These are phyloP conservation scores for Eulemur mongoz DNA, from an alignment of 2,797 vertebrate genomes.

Conservation along the genomic window DNA sequence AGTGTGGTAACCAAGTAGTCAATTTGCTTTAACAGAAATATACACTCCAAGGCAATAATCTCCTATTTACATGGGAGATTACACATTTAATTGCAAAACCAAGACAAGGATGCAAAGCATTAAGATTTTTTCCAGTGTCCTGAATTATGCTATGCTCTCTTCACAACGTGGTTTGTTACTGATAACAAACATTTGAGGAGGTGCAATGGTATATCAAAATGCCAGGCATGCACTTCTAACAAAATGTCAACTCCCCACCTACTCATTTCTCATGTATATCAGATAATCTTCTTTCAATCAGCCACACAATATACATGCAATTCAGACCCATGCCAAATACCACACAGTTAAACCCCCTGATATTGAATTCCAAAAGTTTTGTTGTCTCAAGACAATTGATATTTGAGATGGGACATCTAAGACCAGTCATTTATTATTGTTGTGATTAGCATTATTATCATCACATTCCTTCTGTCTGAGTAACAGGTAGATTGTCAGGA, in stretches of 20 bases:
- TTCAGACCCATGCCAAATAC: background rate
- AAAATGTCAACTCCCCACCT: constrained; percentile 48
- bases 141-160: background rate
- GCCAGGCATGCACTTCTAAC: constrained; percentile 29
- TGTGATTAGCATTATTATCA: background rate
- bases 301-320: background rate
- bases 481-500: background rate
- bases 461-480: background rate
- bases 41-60: background rate
- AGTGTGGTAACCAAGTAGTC: constrained; percentile 26
- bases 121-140: background rate
- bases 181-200: background rate
- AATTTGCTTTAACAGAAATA: constrained; percentile 6
- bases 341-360: background rate
- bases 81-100: constrained; percentile 33
- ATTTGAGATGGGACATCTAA: background rate
- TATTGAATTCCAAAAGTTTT: background rate
- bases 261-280: constrained; percentile 45
- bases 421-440: background rate
- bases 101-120: background rate
- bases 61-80: background rate
- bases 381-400: background rate
- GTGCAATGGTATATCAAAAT: background rate
- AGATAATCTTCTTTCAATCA: constrained; percentile 31
- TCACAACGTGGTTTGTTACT: constrained; percentile 31